phyloP scores from a whole-genome alignment of 92 coral and sea anemone genomes.

The Diadumene lineata region DNA sequence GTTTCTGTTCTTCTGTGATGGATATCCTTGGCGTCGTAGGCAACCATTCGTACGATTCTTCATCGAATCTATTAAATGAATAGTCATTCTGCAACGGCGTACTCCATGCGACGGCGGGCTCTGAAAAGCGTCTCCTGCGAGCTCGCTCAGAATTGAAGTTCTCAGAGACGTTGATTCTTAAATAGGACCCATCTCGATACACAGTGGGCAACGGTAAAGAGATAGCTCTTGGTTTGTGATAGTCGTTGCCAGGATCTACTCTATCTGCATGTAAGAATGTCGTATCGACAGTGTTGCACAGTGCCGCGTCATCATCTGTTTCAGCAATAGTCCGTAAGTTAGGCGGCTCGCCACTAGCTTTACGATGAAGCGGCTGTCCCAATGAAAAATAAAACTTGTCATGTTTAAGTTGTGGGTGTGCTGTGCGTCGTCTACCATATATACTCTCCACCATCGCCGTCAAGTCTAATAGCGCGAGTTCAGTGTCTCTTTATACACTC shows the following conservation, averaged over 20 bases:
- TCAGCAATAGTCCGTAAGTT: slow-evolving; percentile 27
- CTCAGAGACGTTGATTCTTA: slow-evolving; percentile 46
- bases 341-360: slow-evolving; percentile 19
- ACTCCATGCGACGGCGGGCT: slow-evolving; percentile 39
- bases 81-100: background rate
- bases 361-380: slow-evolving; percentile 1
- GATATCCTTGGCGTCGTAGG: slow-evolving; percentile 1
- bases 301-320: slow-evolving; percentile 17
- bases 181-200: slow-evolving; percentile 79
- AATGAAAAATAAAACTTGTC: background rate
- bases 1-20: background rate
- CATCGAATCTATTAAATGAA: too few relatives aligned
- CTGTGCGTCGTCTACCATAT: slow-evolving; percentile 19
- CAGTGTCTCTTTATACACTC: background rate
- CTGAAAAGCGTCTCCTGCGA: slow-evolving; percentile 29
- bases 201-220: slow-evolving; percentile 77
- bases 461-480: background rate
- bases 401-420: slow-evolving; percentile 19
- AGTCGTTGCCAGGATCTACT: background rate
- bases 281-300: background rate
- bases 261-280: background rate
- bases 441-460: slow-evolving; percentile 23
- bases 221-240: slow-evolving; percentile 50
- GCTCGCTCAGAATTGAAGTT: slow-evolving; percentile 5
- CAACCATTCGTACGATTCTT: background rate